phyloP scores from a whole-genome alignment of 2,797 vertebrate species.

The Pangasius krempfi region DNA sequence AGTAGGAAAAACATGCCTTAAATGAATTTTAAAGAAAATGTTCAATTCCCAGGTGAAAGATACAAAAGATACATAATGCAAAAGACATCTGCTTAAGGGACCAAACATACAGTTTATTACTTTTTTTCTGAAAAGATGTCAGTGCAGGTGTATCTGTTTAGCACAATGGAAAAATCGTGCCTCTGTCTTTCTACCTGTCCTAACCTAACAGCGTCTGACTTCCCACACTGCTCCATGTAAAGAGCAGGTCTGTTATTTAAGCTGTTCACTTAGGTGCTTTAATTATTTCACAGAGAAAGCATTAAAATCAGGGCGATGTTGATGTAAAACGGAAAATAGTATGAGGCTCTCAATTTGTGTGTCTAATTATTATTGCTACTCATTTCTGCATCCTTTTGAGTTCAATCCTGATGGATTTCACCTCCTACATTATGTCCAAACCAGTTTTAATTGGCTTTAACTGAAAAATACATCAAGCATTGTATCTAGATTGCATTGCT shows the following conservation, averaged over 20 bases:
- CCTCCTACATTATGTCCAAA: not conserved
- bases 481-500: not conserved
- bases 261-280: not conserved
- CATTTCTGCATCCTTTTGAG: not conserved
- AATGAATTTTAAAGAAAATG: not conserved
- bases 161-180: not conserved
- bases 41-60: not conserved
- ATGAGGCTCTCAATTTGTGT: not conserved
- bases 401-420: not conserved
- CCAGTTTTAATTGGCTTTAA: not conserved
- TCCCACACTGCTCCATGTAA: not conserved
- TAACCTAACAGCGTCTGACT: not conserved
- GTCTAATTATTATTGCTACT: not conserved
- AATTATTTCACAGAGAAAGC: not conserved
- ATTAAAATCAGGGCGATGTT: not conserved
- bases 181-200: not conserved
- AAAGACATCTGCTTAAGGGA: not conserved
- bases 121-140: not conserved
- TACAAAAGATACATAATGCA: not conserved
- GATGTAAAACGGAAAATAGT: not conserved
- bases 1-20: too few relatives aligned
- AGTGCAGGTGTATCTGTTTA: not conserved
- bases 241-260: not conserved
- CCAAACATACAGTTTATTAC: not conserved
- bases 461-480: constrained; percentile 3